Percentiles rank a stretch among this genome's conserved stretches.
phyloP scores from a whole-genome alignment of 2,888 invertebrate genomes.

The Cordilura impudica region DNA sequence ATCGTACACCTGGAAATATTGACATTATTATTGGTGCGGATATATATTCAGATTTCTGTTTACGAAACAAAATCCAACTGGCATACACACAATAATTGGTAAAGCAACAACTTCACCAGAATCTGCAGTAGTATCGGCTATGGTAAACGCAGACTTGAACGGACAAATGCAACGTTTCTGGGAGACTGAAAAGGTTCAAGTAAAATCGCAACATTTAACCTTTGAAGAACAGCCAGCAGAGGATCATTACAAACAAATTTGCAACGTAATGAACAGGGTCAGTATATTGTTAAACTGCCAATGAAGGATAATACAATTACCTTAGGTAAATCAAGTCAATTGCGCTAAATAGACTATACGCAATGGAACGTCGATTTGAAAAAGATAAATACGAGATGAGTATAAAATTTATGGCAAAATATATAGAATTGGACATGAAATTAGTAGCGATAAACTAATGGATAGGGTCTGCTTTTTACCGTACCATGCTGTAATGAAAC shows the following conservation, averaged over 20 bases:
- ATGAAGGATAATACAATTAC: neutral
- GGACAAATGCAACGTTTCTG: constrained; percentile 17
- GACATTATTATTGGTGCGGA: constrained; percentile 7
- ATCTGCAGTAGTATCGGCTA: neutral
- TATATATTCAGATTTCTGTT: neutral
- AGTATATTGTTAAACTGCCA: constrained; percentile 19
- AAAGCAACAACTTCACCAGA: neutral
- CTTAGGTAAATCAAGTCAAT: constrained; percentile 3
- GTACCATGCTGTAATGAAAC: no score
- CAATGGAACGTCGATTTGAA: constrained; percentile 25
- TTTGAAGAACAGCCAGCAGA: neutral
- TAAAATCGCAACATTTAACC: neutral
- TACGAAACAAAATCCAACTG: neutral
- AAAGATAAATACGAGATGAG: no score
- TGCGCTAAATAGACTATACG: constrained; percentile 8
- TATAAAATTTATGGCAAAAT: no score
- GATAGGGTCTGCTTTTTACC: no score
- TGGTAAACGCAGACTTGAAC: neutral
- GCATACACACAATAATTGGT: neutral
- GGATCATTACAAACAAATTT: neutral
- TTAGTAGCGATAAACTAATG: no score
- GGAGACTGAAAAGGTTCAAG: neutral
- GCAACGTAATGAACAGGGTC: neutral
- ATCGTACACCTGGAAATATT: neutral
- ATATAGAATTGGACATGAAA: no score